A percentile compares a stretch with the other conserved stretches of the same genome.
phyloP scores from a whole-genome alignment of 64 coral and sea anemone species.

The Montipora foliosa region DNA sequence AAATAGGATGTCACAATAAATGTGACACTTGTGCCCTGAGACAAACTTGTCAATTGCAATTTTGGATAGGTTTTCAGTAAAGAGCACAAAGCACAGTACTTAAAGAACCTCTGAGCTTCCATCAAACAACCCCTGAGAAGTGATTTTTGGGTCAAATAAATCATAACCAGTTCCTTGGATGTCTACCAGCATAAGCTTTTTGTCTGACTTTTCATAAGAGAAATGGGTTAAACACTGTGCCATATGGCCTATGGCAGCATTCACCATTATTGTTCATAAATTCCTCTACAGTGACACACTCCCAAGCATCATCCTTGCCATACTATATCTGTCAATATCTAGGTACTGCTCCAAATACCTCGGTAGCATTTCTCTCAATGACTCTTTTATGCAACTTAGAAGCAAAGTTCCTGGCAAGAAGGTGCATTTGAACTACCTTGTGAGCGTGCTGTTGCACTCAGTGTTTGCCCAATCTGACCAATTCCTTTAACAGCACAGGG shows the following conservation, averaged over 20 bases:
- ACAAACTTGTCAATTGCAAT: constrained; percentile 51
- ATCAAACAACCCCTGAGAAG: constrained; percentile 41
- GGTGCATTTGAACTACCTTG: constrained; percentile 71
- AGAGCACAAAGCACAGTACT: background rate
- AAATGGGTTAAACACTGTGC: constrained; percentile 49
- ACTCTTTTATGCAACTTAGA: constrained; percentile 61
- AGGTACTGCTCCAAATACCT: constrained; percentile 67
- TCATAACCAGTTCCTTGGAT: constrained; percentile 50
- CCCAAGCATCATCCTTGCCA: constrained; percentile 40
- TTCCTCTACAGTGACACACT: constrained; percentile 77
- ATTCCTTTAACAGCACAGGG: constrained; percentile 53
- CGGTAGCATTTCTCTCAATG: constrained; percentile 47
- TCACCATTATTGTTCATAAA: constrained; percentile 74
- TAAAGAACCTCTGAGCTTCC: constrained; percentile 28
- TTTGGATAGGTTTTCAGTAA: constrained; percentile 30
- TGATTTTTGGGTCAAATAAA: constrained; percentile 67
- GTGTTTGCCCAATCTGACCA: constrained; percentile 4
- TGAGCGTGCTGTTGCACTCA: constrained; percentile 54
- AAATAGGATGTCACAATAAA: constrained; percentile 16
- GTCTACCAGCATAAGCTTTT: constrained; percentile 41
- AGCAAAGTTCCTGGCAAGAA: constrained; percentile 71
- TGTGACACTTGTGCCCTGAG: constrained; percentile 39
- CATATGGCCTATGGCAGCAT: constrained; percentile 25
- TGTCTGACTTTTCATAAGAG: constrained; percentile 57
- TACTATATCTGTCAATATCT: constrained; percentile 69